Evolutionary conservation across 1,140 invertebrate species (phyloP), one percentile per base, ranked within the genome.

Genomic region (Papilio machaon): DNA sequence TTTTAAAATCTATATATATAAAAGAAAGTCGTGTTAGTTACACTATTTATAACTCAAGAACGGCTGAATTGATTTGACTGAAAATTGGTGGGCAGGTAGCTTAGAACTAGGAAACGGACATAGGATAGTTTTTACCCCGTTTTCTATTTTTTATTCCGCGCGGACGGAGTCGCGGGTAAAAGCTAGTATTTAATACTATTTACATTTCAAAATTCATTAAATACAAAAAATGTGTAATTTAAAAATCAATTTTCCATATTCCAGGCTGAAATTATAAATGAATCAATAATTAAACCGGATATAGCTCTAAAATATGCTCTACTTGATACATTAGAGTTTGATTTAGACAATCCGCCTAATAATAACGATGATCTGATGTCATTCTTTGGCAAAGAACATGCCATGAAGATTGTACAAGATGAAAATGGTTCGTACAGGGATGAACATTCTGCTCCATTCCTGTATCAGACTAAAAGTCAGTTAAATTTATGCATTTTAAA

Each of bases 391-490:
- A 82, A 89, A 9, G 94, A 95, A 52, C 95, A 95, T 84, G 95
- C 93, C 0, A 84, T 92, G 10, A 94, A 93, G 84, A 76, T 95
- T 0, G 94, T 96, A 35, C 91, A 95, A 49, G 95, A 96, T 85
- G 95, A 95, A 67, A 92, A 95, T 80, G 91, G 87, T 7, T 94
- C 93, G 19, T 97, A 96, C 94, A 94, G 96, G 83, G 97, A 97
- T 90, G 97, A 97, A 88, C 97, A 97, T 88, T 97, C 97, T 0
- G 97, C 96, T 54, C 97, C 97, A 23, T 98, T 98, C 93, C 96
- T 97, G 1, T 97, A 97, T 92, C 96, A 97, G 91, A 97, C 97
- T 0, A 96, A 96, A 86, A 97, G 97, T 46, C 97, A 98, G 89
- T 95, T 97, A 84, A 96, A 97, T 92, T 90, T 97, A 1, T 96